Conservation (phyloP, 2,797 vertebrate genomes). For the Phataginus tricuspis region DNA sequence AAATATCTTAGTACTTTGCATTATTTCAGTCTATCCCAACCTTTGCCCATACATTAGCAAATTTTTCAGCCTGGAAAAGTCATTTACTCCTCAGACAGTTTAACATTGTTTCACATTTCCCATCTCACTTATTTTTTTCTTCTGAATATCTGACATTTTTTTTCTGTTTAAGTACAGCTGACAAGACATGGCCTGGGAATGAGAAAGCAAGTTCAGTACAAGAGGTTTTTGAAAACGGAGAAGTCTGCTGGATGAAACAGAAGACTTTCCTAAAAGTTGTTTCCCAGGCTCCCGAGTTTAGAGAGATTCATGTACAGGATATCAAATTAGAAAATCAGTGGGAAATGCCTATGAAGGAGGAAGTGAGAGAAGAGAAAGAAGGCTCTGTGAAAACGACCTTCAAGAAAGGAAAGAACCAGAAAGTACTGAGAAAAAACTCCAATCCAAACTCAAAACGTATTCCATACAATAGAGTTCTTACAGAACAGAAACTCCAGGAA, state of each 20-base stretch:
- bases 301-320: background rate
- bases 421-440: background rate
- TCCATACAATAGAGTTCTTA: background rate
- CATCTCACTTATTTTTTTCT: background rate
- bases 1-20: background rate
- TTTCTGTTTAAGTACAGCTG: conserved; percentile 5
- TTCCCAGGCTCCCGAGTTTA: background rate
- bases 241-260: background rate
- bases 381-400: background rate
- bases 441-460: background rate
- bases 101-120: background rate
- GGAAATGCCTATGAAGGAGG: background rate
- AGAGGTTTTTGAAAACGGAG: background rate
- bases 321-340: background rate
- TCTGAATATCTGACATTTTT: background rate
- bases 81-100: background rate
- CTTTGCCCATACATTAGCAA: background rate
- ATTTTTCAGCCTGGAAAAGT: background rate
- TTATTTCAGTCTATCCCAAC: background rate
- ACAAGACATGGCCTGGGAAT: background rate
- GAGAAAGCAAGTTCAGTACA: background rate
- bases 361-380: background rate
- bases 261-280: background rate
- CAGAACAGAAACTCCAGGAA: conserved; percentile 29
- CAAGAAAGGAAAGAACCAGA: conserved; percentile 28